These are phyloP conservation scores for Lagocephalus sceleratus DNA, from an alignment of 2,797 vertebrate species.

Conservation along the genomic window DNA sequence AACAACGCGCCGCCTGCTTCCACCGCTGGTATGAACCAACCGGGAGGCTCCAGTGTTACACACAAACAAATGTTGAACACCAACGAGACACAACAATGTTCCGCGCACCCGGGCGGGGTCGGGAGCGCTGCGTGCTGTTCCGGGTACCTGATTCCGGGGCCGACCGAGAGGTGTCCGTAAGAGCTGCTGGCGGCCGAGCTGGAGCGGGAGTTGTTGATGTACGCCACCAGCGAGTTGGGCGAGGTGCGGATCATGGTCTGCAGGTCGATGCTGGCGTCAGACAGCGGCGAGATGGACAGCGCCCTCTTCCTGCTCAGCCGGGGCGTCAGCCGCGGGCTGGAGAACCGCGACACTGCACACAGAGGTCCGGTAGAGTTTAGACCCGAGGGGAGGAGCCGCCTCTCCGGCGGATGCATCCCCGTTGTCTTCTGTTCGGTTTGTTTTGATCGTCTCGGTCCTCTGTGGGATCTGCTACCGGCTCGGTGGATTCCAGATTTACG, in stretches of 20 bases:
- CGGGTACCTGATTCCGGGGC: constrained; percentile 67
- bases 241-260: constrained; percentile 99
- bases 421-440: no score
- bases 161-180: constrained; percentile 94
- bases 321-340: constrained; percentile 90
- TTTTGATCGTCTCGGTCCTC: no score
- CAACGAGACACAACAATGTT: no score
- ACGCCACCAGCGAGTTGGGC: constrained; percentile 95
- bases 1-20: no score
- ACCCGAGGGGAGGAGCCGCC: not conserved
- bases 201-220: constrained; percentile 97
- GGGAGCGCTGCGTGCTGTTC: no score
- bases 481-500: no score
- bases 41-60: no score
- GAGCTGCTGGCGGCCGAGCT: constrained; percentile 96
- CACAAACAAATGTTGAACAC: no score
- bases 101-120: no score
- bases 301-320: constrained; percentile 93
- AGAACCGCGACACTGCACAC: constrained; percentile 88
- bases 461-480: no score
- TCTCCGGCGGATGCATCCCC: no score
- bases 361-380: not conserved
- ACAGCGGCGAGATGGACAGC: constrained; percentile 92
- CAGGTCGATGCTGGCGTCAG: constrained; percentile 96
- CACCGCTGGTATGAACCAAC: no score